Conservation (phyloP, 1,140 invertebrate genomes). For the Trichoplusia ni region DNA sequence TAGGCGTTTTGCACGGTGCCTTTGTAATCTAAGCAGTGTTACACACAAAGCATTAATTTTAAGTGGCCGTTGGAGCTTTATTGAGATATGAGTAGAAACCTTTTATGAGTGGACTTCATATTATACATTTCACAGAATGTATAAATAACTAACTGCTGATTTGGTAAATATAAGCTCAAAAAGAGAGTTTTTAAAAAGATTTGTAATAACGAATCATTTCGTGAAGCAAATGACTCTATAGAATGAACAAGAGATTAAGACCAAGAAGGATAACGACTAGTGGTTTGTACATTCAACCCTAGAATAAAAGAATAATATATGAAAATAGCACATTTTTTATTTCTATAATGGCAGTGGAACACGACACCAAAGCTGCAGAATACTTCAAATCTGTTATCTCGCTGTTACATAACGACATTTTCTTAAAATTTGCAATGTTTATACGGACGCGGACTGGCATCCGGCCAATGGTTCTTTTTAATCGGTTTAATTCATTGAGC, state of each 20-base stretch:
- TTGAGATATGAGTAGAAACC: not conserved
- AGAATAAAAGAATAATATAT: not conserved
- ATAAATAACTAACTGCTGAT: too few relatives aligned
- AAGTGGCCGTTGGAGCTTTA: constrained; percentile 2
- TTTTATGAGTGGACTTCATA: constrained; percentile 3
- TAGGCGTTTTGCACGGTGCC: not conserved
- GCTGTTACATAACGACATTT: constrained; percentile 69
- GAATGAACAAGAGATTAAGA: not conserved
- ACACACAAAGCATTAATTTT: constrained; percentile 15
- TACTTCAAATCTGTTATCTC: constrained; percentile 46
- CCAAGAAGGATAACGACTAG: not conserved
- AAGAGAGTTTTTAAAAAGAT: too few relatives aligned
- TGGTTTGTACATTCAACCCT: not conserved
- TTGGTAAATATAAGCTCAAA: not conserved
- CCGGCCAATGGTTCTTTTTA: constrained; percentile 74
- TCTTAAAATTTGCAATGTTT: constrained; percentile 76
- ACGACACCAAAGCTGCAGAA: constrained; percentile 11
- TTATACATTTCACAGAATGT: not conserved
- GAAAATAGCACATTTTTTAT: constrained; percentile 8
- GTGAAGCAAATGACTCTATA: not conserved
- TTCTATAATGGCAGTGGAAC: constrained; percentile 6
- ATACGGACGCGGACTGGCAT: constrained; percentile 69
- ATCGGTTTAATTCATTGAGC: constrained; percentile 76
- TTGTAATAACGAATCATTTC: too few relatives aligned
- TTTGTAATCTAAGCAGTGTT: constrained; percentile 23